These are phyloP conservation scores for Druceiella hillmani DNA, from an alignment of 2,888 invertebrate species.

Conservation along the genomic window DNA sequence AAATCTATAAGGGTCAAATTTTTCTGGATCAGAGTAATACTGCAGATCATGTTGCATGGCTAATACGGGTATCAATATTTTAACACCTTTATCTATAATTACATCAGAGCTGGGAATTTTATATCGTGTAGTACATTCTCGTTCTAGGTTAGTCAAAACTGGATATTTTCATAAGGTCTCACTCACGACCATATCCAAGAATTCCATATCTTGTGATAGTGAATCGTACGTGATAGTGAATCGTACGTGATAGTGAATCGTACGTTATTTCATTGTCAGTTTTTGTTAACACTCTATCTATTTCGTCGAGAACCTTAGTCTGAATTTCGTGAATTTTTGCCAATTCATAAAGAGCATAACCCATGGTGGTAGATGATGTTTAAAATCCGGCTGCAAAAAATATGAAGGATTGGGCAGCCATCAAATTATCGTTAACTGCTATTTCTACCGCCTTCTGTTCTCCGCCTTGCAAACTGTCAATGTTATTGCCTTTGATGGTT, in stretches of 20 bases:
- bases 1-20: slow-evolving; percentile 45
- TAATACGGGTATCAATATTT: slow-evolving; percentile 31
- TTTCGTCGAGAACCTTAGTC: slow-evolving; percentile 27
- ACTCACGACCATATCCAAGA: slow-evolving; percentile 28
- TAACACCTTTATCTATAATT: slow-evolving; percentile 31
- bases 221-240: no score
- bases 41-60: slow-evolving; percentile 39
- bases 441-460: slow-evolving; percentile 15
- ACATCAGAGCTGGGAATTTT: slow-evolving; percentile 33
- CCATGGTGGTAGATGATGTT: slow-evolving; percentile 37
- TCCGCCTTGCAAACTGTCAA: slow-evolving; percentile 6
- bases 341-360: slow-evolving; percentile 33
- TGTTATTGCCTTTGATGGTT: slow-evolving; percentile 1
- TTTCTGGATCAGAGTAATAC: slow-evolving; percentile 38
- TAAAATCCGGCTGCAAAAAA: slow-evolving; percentile 44
- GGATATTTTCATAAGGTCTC: slow-evolving; percentile 45
- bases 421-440: slow-evolving; percentile 31
- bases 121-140: slow-evolving; percentile 32
- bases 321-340: slow-evolving; percentile 36
- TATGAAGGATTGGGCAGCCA: slow-evolving; percentile 38
- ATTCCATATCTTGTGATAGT: slow-evolving; percentile 28
- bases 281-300: slow-evolving; percentile 25
- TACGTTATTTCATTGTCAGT: slow-evolving; percentile 26
- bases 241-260: slow-evolving; percentile 27
- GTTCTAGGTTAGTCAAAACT: slow-evolving; percentile 34